Evolutionary conservation across 2,113 vertebrate genomes (phyloP), one percentile per base, ranked within the genome.

Genomic region (Hemicordylus capensis): DNA sequence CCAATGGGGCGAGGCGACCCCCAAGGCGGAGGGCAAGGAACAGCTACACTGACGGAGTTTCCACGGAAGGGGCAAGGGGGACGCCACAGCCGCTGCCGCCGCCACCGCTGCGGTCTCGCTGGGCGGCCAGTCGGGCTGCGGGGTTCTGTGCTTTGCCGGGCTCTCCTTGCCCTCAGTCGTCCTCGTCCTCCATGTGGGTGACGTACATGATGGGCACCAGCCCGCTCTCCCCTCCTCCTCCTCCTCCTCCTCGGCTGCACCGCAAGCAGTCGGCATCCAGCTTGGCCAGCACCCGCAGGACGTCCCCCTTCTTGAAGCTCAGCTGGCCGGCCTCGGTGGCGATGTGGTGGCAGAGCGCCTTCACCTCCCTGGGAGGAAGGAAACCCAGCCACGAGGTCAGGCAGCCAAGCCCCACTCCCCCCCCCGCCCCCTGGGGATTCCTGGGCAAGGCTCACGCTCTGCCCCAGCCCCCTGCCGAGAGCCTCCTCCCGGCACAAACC

Each of bases 161-260:
- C 1, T 1, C 3, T 84, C 54, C 51, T 85, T 28, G 66, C 42
- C 19, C 34, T 95, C 91, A 95, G 31, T 94, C 94, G 91, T 96
- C 94, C 75, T 93, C 81, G 0, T 96, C 95, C 74, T 92, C 87
- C 0, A 81, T 93, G 82, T 98, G 96, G 86, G 96, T 96, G 93
- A 99, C 97, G 0, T 99, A 98, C 95, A 98, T 94, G 92, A 98
- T 95, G 88, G 98, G 98, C 66, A 99, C 98, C 88, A 99, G 90
- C 80, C 98, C 98, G 42, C 79, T 95, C 81, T 94, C 89, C 0
- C 96, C 92, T 70, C 97, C 97, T 12, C 96, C n/a, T n/a, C n/a
- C n/a, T n/a, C n/a, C n/a, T 0, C 96, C 92, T 70, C 97, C 97
- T 12, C 96, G 94, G 58, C 97, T 95, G 87, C 98, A 98, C 81